Evolutionary conservation across 53 echinoderm and acorn worm genomes (phyloP).

Genomic region (Mesocentrotus franciscanus): DNA sequence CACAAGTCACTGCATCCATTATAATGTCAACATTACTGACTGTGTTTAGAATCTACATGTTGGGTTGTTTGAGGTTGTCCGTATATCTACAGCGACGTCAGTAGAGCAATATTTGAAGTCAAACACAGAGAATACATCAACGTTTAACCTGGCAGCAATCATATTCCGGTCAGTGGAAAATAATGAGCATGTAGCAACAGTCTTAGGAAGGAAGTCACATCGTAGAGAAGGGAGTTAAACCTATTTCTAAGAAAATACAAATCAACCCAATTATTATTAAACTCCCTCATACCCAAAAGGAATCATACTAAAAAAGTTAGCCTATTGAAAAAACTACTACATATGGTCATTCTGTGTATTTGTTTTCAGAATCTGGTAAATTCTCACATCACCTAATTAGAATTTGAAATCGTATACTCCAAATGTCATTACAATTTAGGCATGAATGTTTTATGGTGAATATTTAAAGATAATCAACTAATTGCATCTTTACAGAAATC

Average conservation of each 20-base stretch:
- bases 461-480: too few species aligned
- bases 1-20: slow-evolving; percentile 3
- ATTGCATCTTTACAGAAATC: too few species aligned
- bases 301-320: too few species aligned
- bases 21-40: slow-evolving; percentile 39
- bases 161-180: not conserved
- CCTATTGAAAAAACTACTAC: not conserved
- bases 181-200: not conserved
- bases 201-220: not conserved
- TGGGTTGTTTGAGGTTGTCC: slow-evolving; percentile 38
- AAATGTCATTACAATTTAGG: not conserved
- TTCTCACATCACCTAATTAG: not conserved
- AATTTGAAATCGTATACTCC: not conserved
- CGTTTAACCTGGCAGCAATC: slow-evolving; percentile 1
- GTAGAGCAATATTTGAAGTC: slow-evolving; percentile 43
- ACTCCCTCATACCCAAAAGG: too few species aligned
- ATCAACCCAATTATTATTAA: too few species aligned
- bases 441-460: too few species aligned
- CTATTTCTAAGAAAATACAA: not conserved
- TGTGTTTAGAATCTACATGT: slow-evolving; percentile 50
- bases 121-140: slow-evolving; percentile 24
- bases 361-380: not conserved
- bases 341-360: not conserved
- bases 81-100: slow-evolving; percentile 36
- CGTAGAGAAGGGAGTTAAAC: not conserved